Base-by-base conservation (phyloP, 1,140 invertebrate species). In the Gyrodactylus bullatarudis region DNA sequence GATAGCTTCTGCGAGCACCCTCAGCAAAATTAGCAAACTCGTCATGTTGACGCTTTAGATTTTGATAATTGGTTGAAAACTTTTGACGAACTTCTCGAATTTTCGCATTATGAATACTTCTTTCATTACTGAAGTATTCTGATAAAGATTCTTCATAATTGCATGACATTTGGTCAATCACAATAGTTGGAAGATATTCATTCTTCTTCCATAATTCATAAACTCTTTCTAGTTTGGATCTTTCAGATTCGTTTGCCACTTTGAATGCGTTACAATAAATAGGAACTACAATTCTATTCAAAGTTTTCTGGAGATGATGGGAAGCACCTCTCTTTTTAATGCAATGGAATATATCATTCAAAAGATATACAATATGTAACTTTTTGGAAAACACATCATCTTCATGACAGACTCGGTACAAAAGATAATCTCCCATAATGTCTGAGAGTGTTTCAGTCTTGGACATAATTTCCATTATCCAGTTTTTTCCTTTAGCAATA, bases 291-390 rank as follows among this genome's bases (percentile, higher is more conserved):
- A 71, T 24, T 25, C 21, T 20, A 23, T 71, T 24, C 1, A 71
- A 20, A 1, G 70, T 24, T 1, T 71, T 8, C 24, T 23, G 24
- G 1, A 71, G 34, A n/a, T 54, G n/a, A 26, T 23, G 21, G 24
- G 70, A 20, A 1, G 24, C 70, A 25, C 23, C 24, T 71, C 24
- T 71, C 20, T 23, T 24, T 71, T 71, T 71, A 71, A 21, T 23
- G n/a, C 24, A 71, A n/a, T 71, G 70, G 24, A 71, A 24, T 25
- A 71, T 2, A 71, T 71, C 70, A 26, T 71, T 71, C 24, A 71
- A 24, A 25, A 71, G 24, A 71, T 71, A 71, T 1, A 71, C 24
- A 23, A 71, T 71, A n/a, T 71, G 70, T 24, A 71, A n/a, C 24
- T 24, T 71, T 20, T 71, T 24, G 16, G 21, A 23, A 71, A 71